Base-by-base conservation (phyloP, 2,888 invertebrate genomes). In the Lasioglossum malachurum region DNA sequence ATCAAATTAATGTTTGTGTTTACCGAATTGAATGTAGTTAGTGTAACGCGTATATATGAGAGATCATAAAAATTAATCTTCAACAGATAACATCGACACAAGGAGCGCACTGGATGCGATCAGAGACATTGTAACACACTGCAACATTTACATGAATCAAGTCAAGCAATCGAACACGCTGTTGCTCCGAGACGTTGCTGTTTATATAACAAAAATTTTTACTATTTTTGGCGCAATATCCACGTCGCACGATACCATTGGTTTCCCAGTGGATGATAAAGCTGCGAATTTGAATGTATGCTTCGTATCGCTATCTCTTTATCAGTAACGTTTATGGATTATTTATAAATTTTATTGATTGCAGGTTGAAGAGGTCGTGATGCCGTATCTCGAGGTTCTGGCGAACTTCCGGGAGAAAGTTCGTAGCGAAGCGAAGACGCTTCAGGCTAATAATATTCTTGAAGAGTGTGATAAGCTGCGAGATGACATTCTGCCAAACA, bases 11-110 rank as follows among this genome's bases (percentile, higher is more conserved):
- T n/a, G 57, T n/a, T 57, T 57, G 3, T 10, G n/a, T 23, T 57
- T 57, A n/a, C 8, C 10, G n/a, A 57, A n/a, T 57, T 57, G 8
- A 23, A 3, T 53, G 35, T 60, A 14, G 53, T 23, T 73, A 31
- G 5, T 2, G 1, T 31, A 53, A 31, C 38, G 71, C 10, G 44
- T 44, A 67, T 80, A 14, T 19, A 16, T 3, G 3, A 67, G 35
- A 35, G 49, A 46, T 49, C 14, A 31, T 7, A 38, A 82, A 78
- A 49, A 44, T 31, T n/a, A 67, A 73, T 57, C 69, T 72, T 35
- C 93, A 95, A 27, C 93, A 98, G 98, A 99, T 96, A 99, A 99
- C 95, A 97, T 99, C 81, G 99, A 99, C 96, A 99, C 99, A 0
- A 97, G 98, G 91, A 96, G 97, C n/a, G 97, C 97, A 0, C 94